Base-by-base conservation (phyloP, 2,888 invertebrate species). In the Mesorhabditis belari region DNA sequence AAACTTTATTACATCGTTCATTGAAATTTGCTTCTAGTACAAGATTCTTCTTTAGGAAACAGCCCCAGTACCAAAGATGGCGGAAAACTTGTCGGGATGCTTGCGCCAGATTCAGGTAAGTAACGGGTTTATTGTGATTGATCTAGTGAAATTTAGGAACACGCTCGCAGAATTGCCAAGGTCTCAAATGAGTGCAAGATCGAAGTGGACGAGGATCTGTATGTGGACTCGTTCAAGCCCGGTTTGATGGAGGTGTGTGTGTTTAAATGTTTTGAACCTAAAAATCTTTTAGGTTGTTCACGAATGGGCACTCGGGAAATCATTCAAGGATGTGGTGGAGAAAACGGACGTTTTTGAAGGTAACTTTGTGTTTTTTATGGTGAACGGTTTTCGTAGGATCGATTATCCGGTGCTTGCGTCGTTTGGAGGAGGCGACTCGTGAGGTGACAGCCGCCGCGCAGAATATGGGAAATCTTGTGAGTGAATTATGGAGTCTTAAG, bases 301-400 rank as follows among this genome's bases (percentile, higher is more conserved):
- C 76, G 87, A 91, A 2, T 99, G 98, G 98, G 90, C 92, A 77
- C 91, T 91, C 79, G 98, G 98, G 6, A 88, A 90, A 24, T 86
- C 88, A 26, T 99, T 99, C 83, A 85, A 89, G 67, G 88, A 92
- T 81, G 88, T 99, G 62, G 93, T 94, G 84, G 92, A 92, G 89
- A 92, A 92, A 0, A 93, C 94, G 0, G 92, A 93, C 73, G 90
- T 94, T 56, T 95, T 92, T 82, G 95, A 96, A 87, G 95, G 89
- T 88, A 51, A 44, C 57, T 35, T 24, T 23, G 23, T 17, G 29
- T 55, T 23, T 49, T 23, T 51, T 29, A 57, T 58, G 54, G 24
- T 52, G 64, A 25, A 23, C 17, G 25, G 12, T 28, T 35, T 21
- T 76, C 78, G 12, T 77, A 87, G 87, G 90, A 28, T 89, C 89